These are phyloP conservation scores for Pomatostomus ruficeps DNA, from an alignment of 2,113 vertebrate genomes.

Conservation along the genomic window DNA sequence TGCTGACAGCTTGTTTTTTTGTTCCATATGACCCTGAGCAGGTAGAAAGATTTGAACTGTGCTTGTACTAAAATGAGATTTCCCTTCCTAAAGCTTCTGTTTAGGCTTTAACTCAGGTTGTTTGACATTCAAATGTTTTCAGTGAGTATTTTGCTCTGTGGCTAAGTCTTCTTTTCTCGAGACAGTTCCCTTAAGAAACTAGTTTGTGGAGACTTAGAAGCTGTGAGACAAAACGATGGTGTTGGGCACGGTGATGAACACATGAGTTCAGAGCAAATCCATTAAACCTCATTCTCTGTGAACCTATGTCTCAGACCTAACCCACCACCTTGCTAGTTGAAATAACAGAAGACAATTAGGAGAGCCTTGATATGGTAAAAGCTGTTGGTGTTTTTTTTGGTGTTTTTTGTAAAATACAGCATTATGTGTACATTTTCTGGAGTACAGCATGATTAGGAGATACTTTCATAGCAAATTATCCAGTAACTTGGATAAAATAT, in stretches of 20 bases:
- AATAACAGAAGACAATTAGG: not conserved
- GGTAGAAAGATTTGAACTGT: not conserved
- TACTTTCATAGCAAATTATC: not conserved
- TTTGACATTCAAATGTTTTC: not conserved
- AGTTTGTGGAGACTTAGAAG: not conserved
- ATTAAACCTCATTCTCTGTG: not conserved
- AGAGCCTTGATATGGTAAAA: not conserved
- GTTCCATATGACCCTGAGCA: not conserved
- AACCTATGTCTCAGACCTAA: not conserved
- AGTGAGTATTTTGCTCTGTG: not conserved
- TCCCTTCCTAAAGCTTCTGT: not conserved
- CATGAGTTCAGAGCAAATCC: not conserved
- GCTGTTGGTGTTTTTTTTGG: accelerated
- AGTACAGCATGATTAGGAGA: not conserved
- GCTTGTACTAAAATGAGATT: not conserved
- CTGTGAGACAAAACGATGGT: not conserved
- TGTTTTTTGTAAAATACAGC: not conserved
- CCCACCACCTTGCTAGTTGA: not conserved
- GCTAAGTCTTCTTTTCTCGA: not conserved
- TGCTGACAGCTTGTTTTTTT: accelerated
- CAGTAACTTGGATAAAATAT: not conserved
- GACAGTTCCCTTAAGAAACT: not conserved
- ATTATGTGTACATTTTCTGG: not conserved
- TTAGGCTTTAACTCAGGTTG: not conserved
- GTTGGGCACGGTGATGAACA: accelerated